Evolutionary conservation across 2,113 vertebrate genomes (phyloP).

Genomic region (Electrona antarctica): DNA sequence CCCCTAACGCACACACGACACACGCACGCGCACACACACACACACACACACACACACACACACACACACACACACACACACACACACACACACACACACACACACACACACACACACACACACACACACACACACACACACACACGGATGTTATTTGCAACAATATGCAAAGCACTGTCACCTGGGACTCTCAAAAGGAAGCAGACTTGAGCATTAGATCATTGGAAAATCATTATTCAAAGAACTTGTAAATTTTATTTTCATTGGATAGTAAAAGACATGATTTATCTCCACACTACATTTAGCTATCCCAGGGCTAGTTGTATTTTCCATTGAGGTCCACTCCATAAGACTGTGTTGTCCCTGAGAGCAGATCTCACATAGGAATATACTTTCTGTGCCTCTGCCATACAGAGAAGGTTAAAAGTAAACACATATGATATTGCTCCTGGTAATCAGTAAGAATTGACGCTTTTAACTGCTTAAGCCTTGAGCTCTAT

Average conservation of each 20-base stretch:
- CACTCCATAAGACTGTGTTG: slow-evolving; percentile 11
- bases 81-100: no score
- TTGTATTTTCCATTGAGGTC: slow-evolving; percentile 49
- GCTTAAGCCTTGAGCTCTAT: no score
- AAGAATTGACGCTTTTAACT: slow-evolving; percentile 41
- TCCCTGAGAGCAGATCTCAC: slow-evolving; percentile 34
- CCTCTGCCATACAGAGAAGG: slow-evolving; percentile 24
- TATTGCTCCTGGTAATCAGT: slow-evolving; percentile 35
- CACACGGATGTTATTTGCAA: slow-evolving; percentile 78
- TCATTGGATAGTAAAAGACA: slow-evolving; percentile 51
- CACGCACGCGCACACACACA: no score
- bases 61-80: no score
- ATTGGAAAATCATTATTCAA: slow-evolving; percentile 76
- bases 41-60: no score
- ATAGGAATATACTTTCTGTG: slow-evolving; percentile 19
- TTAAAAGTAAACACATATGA: slow-evolving; percentile 39
- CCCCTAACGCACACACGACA: slow-evolving; percentile 43
- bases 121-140: slow-evolving; percentile 2
- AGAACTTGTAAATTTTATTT: slow-evolving; percentile 64
- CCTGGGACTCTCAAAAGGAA: slow-evolving; percentile 74
- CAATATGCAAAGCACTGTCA: slow-evolving; percentile 78
- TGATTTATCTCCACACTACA: slow-evolving; percentile 54
- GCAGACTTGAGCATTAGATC: slow-evolving; percentile 68
- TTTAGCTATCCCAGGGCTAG: slow-evolving; percentile 42
- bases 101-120: no score